These are phyloP conservation scores for Hippolais icterina DNA, from an alignment of 2,113 vertebrate genomes.

Conservation along the genomic window DNA sequence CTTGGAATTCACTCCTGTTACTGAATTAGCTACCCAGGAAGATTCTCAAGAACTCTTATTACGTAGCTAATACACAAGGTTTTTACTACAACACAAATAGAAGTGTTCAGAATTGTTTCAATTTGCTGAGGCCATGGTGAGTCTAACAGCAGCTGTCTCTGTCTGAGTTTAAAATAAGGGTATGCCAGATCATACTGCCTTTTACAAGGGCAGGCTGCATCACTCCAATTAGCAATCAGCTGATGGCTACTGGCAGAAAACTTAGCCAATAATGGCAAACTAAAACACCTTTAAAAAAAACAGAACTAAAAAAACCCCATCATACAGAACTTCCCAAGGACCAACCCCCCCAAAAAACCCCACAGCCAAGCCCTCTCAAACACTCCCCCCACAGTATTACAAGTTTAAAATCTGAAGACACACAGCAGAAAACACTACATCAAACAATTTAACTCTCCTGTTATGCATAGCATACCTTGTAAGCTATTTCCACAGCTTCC, in stretches of 20 bases:
- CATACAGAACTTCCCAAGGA: neutral
- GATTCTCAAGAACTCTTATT: neutral
- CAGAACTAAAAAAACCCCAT: neutral
- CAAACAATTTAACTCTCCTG: neutral
- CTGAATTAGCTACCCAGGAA: neutral
- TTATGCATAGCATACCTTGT: conserved; percentile 78
- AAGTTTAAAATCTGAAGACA: neutral
- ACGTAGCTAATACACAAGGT: neutral
- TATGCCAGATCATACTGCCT: neutral
- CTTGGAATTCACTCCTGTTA: neutral
- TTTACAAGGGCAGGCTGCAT: neutral
- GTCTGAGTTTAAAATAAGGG: neutral
- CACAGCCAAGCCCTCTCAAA: neutral
- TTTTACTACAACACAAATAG: neutral
- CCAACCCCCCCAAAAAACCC: neutral
- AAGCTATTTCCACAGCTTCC: conserved; percentile 93
- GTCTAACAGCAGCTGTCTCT: neutral
- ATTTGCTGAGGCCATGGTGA: neutral
- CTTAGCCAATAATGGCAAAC: neutral
- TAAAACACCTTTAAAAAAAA: neutral
- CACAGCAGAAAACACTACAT: neutral
- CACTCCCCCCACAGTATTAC: neutral
- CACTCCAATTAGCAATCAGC: neutral
- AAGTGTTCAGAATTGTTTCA: neutral
- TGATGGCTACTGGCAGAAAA: neutral